Percentiles rank a stretch among this genome's conserved stretches.
phyloP scores from a whole-genome alignment of 2,797 vertebrate species.

The Perodicticus potto region DNA sequence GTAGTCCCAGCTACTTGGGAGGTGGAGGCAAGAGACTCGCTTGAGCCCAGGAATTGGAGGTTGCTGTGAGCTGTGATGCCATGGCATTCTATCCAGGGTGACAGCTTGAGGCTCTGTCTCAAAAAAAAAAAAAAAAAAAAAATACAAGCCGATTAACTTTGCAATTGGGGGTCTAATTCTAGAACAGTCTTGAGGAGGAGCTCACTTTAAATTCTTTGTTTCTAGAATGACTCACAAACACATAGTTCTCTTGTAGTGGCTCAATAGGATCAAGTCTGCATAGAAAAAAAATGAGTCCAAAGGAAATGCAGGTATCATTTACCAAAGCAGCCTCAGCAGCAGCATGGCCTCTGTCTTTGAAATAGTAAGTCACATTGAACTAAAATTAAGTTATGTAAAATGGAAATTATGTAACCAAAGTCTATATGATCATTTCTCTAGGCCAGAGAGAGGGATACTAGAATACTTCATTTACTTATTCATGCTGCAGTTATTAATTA shows the following conservation, averaged over 20 bases:
- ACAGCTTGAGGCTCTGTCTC: too few species aligned
- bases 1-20: too few species aligned
- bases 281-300: conserved; percentile 20
- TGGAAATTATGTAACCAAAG: neutral
- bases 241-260: neutral
- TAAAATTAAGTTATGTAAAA: conserved; percentile 43
- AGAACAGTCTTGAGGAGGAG: neutral
- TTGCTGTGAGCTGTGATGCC: too few species aligned
- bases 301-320: conserved; percentile 36
- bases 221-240: conserved; percentile 27
- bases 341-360: conserved; percentile 22
- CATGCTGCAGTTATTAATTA: neutral
- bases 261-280: neutral
- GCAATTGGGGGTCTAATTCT: conserved; percentile 20
- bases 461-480: neutral
- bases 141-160: too few species aligned
- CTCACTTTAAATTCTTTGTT: conserved; percentile 19
- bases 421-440: neutral
- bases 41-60: too few species aligned
- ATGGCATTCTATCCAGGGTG: too few species aligned
- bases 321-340: neutral
- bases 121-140: too few species aligned
- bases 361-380: conserved; percentile 14
- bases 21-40: too few species aligned
- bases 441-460: neutral